Evolutionary conservation across 2,888 invertebrate genomes (phyloP).

Genomic region (Drosophila nigritarsus): DNA sequence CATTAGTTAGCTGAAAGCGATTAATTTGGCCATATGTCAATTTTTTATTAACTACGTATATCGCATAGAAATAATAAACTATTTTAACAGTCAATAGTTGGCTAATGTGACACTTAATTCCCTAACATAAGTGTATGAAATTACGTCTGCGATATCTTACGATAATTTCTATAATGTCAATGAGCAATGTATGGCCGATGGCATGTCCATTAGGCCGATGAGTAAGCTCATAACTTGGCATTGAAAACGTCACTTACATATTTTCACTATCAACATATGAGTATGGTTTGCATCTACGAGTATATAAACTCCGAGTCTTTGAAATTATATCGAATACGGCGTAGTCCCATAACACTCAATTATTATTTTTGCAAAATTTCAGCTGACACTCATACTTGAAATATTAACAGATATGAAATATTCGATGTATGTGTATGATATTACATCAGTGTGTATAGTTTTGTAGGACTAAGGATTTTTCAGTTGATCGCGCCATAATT

Average conservation of each 20-base stretch:
- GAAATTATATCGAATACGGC: not conserved
- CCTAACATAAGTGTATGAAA: not conserved
- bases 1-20: not conserved
- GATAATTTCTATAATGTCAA: not conserved
- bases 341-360: not conserved
- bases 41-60: not conserved
- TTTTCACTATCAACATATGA: not conserved
- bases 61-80: not conserved
- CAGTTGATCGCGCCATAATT: no score
- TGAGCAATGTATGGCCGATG: not conserved
- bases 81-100: not conserved
- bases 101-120: not conserved
- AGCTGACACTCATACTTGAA: slow-evolving; percentile 7
- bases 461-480: not conserved
- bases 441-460: not conserved
- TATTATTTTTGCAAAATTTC: slow-evolving; percentile 9
- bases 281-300: not conserved
- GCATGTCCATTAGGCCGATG: not conserved
- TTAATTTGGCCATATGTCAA: not conserved
- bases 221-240: not conserved
- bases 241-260: not conserved
- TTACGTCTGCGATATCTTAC: not conserved
- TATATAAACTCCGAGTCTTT: not conserved
- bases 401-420: slow-evolving; percentile 1
- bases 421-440: not conserved